Conservation (phyloP, 2,113 vertebrate genomes). For the Phaethornis superciliosus region DNA sequence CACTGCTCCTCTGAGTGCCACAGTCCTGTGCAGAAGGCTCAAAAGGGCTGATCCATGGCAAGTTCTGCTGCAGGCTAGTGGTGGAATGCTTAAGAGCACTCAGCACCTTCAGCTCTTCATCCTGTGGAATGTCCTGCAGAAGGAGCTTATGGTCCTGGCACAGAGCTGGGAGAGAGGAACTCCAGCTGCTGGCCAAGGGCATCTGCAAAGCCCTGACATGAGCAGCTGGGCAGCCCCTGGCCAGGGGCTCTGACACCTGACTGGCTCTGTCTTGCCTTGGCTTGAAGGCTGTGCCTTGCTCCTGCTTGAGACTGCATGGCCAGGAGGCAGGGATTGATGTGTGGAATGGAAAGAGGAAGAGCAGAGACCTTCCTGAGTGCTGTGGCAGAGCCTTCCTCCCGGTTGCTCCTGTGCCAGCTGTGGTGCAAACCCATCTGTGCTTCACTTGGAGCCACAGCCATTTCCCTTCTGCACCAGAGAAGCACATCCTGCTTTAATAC, state of each 20-base stretch:
- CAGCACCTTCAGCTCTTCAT: neutral
- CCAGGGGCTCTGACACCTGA: neutral
- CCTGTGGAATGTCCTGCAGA: fast-evolving
- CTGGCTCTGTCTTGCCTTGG: neutral
- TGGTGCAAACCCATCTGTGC: neutral
- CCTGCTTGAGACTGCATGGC: fast-evolving
- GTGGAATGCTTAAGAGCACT: neutral
- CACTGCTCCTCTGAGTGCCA: neutral
- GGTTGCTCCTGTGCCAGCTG: neutral
- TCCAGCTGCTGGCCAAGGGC: neutral
- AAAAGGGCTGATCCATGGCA: neutral
- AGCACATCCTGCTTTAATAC: neutral
- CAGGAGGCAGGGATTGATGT: neutral
- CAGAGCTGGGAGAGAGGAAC: neutral
- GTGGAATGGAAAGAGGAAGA: neutral
- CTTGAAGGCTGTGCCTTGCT: neutral
- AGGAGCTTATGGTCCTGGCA: neutral
- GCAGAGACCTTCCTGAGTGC: neutral
- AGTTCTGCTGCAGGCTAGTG: fast-evolving
- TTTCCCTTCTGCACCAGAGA: neutral
- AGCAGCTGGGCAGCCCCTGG: neutral
- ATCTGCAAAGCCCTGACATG: neutral
- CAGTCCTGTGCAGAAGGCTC: neutral
- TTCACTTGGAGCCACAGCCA: neutral
- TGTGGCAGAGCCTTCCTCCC: neutral